Conservation (phyloP, 1,140 invertebrate genomes). For the Atta cephalotes region DNA sequence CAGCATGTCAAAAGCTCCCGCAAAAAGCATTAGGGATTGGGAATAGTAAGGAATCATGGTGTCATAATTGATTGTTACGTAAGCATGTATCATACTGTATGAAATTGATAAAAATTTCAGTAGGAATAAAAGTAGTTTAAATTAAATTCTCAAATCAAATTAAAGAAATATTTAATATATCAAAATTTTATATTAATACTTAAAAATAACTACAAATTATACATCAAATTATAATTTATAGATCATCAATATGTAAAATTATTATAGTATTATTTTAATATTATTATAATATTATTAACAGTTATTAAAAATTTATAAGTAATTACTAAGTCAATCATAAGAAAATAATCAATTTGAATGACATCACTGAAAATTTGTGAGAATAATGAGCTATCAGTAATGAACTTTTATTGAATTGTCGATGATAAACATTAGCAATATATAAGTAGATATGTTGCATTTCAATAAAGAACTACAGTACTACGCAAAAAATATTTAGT, state of each 20-base stretch:
- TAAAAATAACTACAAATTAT: neutral
- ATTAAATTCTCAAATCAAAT: neutral
- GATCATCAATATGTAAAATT: neutral
- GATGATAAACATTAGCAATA: neutral
- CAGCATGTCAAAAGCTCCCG: constrained; percentile 82
- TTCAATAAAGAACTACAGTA: neutral
- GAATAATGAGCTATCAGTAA: neutral
- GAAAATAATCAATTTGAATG: constrained; percentile 1
- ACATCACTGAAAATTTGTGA: neutral
- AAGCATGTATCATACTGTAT: neutral
- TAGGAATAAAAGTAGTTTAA: neutral
- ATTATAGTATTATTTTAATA: neutral
- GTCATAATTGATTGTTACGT: neutral
- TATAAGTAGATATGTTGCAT: neutral
- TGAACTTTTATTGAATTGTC: neutral
- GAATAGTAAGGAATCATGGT: neutral
- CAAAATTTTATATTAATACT: neutral
- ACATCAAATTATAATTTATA: neutral
- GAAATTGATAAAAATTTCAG: neutral
- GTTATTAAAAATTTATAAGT: neutral
- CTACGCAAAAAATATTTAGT: neutral
- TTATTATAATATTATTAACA: neutral
- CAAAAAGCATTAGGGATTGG: constrained; percentile 68
- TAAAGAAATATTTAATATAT: neutral
- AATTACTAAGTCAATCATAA: neutral